Percentiles rank a stretch among this genome's conserved stretches.
Conservation (phyloP, 2,113 vertebrate species). For the Fregata magnificens region DNA sequence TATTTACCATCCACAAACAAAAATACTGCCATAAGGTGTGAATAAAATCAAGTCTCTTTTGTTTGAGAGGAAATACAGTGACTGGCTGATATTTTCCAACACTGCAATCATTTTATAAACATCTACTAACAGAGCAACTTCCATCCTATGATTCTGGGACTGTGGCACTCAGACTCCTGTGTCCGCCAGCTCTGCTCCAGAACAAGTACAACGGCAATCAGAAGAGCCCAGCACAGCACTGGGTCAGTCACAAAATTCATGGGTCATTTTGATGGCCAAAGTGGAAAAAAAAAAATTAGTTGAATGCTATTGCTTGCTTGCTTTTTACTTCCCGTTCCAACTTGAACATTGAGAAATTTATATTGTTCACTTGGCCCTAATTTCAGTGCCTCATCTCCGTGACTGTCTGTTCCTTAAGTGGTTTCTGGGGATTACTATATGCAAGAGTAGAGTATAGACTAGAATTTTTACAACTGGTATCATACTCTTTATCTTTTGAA, state of each 20-base stretch:
- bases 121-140: neutral
- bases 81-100: slow-evolving; percentile 15
- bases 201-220: neutral
- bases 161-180: neutral
- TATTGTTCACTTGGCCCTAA: neutral
- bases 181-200: neutral
- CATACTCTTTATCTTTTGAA: neutral
- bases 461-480: neutral
- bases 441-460: neutral
- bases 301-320: neutral
- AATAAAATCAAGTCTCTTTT: slow-evolving; percentile 44
- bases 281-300: neutral
- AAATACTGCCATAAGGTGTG: slow-evolving; percentile 67
- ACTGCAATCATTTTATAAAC: neutral
- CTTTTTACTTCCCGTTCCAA: neutral
- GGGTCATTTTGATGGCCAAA: neutral
- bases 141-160: neutral
- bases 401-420: neutral
- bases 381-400: neutral
- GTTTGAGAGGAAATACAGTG: slow-evolving; percentile 38
- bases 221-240: neutral
- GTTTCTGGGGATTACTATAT: neutral
- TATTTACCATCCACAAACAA: slow-evolving; percentile 51
- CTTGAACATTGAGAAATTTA: neutral
- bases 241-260: neutral